Evolutionary conservation across 2,888 invertebrate species (phyloP), one percentile per base, ranked within the genome.

Genomic region (Phymatocera aterrima): DNA sequence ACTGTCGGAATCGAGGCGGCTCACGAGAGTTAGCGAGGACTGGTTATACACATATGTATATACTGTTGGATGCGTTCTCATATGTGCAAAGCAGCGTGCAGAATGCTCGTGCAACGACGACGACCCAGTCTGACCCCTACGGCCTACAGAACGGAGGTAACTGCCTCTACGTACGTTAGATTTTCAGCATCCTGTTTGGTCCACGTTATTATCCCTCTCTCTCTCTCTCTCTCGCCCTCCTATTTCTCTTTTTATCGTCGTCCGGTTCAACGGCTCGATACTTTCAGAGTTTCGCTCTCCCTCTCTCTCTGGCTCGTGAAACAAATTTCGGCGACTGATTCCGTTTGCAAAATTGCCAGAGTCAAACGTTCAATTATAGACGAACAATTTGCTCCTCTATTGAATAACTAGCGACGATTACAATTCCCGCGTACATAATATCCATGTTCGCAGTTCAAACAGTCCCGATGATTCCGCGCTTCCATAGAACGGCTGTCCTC

Each of bases 41-140:
- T 34, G 75, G 15, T 10, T 28, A n/a, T n/a, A n/a, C n/a, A n/a
- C n/a, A n/a, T n/a, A n/a, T n/a, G n/a, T n/a, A n/a, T n/a, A 28
- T 57, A 24, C 8, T 80, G 82, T 83, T 79, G 83, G 84, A 84
- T 84, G 84, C 83, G 82, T 83, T 84, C n/a, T n/a, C 83, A 81
- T 84, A 82, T 82, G 84, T 77, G 83, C 83, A 82, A 83, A 85
- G 81, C 80, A 85, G 80, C 84, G 84, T 83, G 85, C 84, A 84
- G 84, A 86, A 85, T 84, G 83, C 80, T 84, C 83, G 77, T 84
- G 83, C 84, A 57, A 85, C 81, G 81, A 79, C 81, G 81, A 78
- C 83, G 85, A 87, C 83, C 85, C 80, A 82, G 82, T 83, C 81
- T 85, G 86, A 86, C 85, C 85, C 81, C 81, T 31, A 46, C 51